A percentile compares a stretch with the other conserved stretches of the same genome.
phyloP scores from a whole-genome alignment of 2,113 vertebrate genomes.

The Heterochromis multidens region DNA sequence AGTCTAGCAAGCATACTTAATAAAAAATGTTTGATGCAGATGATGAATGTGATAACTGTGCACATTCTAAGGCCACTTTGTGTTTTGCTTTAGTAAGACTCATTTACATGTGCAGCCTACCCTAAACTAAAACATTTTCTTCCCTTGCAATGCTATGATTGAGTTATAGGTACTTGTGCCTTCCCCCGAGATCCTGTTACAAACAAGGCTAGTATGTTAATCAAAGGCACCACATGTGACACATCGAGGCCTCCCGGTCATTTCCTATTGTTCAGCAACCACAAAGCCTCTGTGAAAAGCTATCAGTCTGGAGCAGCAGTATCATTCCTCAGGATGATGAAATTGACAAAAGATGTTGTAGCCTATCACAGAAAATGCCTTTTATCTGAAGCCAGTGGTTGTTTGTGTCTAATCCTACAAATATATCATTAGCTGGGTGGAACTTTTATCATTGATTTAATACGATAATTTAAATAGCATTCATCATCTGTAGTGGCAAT shows the following conservation, averaged over 20 bases:
- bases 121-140: background rate
- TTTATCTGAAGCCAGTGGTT: background rate
- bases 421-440: background rate
- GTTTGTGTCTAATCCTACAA: background rate
- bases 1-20: background rate
- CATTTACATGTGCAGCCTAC: background rate
- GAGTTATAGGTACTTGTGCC: conserved; percentile 39
- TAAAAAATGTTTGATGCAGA: background rate
- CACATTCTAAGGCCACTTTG: background rate
- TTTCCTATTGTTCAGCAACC: conserved; percentile 73
- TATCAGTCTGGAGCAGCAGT: conserved; percentile 67
- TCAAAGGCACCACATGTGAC: conserved; percentile 77
- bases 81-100: background rate
- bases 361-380: background rate
- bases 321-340: conserved; percentile 60
- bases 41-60: background rate
- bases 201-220: conserved; percentile 73
- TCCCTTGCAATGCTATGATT: background rate
- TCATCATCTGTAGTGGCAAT: background rate
- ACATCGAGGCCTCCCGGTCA: conserved; percentile 72
- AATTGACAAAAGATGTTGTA: conserved; percentile 16
- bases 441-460: background rate
- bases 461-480: background rate
- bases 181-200: conserved; percentile 60
- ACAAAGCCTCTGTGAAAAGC: conserved; percentile 73